Evolutionary conservation across 2,113 vertebrate species (phyloP).

Genomic region (Melanotaenia duboulayi): DNA sequence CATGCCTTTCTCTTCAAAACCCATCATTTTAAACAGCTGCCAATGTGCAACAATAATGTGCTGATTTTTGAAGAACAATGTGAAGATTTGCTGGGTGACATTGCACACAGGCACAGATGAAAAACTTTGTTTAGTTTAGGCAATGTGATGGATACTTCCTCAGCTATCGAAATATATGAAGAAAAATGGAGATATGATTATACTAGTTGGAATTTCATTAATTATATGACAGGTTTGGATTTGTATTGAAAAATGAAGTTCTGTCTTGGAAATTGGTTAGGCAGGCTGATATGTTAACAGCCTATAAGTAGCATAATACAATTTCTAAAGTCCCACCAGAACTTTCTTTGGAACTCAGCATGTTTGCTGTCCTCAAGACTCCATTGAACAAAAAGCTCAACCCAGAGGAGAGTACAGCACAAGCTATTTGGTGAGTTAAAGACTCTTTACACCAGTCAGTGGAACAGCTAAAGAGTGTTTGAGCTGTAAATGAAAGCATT

Average conservation of each 20-base stretch:
- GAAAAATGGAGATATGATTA: too few relatives aligned
- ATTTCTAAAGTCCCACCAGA: not conserved
- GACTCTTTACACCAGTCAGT: too few relatives aligned
- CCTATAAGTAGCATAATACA: not conserved
- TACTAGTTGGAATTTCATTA: not conserved
- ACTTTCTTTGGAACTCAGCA: not conserved
- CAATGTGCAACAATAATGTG: too few relatives aligned
- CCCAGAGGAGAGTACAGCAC: too few relatives aligned
- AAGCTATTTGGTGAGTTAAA: too few relatives aligned
- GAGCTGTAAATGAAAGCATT: conserved; percentile 7
- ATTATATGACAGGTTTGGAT: not conserved
- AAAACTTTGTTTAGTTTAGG: too few relatives aligned
- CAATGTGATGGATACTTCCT: too few relatives aligned
- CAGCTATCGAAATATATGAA: not conserved
- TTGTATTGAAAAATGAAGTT: not conserved
- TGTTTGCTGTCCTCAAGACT: not conserved
- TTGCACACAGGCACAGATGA: too few relatives aligned
- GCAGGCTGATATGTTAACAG: not conserved
- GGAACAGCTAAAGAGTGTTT: not conserved
- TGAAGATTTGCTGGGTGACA: too few relatives aligned
- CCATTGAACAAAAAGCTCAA: too few relatives aligned
- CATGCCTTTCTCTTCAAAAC: too few relatives aligned
- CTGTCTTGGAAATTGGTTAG: not conserved
- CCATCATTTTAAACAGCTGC: not conserved
- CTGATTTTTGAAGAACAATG: too few relatives aligned